Conservation (phyloP, 2,888 invertebrate species). For the Pristionchus japonicus region DNA sequence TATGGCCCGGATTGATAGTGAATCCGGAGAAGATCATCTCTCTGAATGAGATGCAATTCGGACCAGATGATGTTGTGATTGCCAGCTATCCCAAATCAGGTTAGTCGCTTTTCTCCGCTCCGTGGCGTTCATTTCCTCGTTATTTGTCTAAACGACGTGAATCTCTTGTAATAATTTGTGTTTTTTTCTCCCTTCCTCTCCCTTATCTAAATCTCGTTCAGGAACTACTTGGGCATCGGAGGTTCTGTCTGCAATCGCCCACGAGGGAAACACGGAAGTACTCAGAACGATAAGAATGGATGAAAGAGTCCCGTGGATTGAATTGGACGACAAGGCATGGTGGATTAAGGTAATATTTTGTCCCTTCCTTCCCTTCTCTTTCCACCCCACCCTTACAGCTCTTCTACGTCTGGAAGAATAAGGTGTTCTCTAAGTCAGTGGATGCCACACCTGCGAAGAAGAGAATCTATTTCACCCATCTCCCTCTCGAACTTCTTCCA, state of each 20-base stretch:
- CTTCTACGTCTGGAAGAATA: constrained; percentile 45
- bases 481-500: constrained; percentile 57
- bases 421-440: background rate
- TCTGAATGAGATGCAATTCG: constrained; percentile 59
- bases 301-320: constrained; percentile 69
- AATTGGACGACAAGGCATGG: constrained; percentile 58
- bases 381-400: background rate
- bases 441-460: background rate
- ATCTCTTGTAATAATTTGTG: background rate
- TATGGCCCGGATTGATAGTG: constrained; percentile 72
- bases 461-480: constrained; percentile 52
- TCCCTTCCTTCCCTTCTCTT: background rate
- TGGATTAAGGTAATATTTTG: constrained; percentile 58
- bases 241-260: constrained; percentile 76
- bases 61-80: constrained; percentile 87
- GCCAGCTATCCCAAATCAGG: constrained; percentile 91
- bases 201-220: background rate
- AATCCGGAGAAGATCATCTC: constrained; percentile 63
- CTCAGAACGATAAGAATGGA: constrained; percentile 72
- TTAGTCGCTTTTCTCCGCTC: constrained; percentile 73
- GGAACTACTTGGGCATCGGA: constrained; percentile 78
- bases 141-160: no score
- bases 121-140: no score
- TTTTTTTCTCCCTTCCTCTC: background rate
- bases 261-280: constrained; percentile 75